Conservation (phyloP, 2,113 vertebrate genomes). For the Gobius niger region DNA sequence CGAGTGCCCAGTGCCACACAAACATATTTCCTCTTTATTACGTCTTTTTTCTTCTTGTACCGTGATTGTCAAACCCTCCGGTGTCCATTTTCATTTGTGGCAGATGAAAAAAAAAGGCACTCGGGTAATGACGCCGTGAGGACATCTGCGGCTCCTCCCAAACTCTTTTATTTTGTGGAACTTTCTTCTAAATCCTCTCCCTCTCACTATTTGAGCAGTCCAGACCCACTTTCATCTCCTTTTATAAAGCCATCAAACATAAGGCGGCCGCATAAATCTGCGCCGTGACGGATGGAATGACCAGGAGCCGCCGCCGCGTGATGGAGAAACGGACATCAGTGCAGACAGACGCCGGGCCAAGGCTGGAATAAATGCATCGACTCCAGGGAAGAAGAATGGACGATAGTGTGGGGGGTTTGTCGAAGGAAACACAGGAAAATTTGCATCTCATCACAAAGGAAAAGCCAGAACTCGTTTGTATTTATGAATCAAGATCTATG, state of each 20-base stretch:
- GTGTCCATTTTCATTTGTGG: conserved; percentile 28
- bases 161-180: conserved; percentile 13
- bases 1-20: too few species aligned
- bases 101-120: conserved; percentile 27
- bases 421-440: background rate
- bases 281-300: conserved; percentile 46
- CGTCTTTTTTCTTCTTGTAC: conserved; percentile 14
- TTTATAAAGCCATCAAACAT: conserved; percentile 67
- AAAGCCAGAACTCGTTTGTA: too few species aligned
- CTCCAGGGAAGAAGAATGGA: background rate
- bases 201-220: conserved; percentile 14
- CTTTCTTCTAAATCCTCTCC: conserved; percentile 16
- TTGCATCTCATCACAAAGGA: background rate
- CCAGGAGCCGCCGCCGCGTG: conserved; percentile 30
- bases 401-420: background rate
- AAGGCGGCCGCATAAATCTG: conserved; percentile 58
- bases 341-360: conserved; percentile 22
- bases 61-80: conserved; percentile 15
- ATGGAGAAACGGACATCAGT: conserved; percentile 29
- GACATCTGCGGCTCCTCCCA: conserved; percentile 1
- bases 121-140: conserved; percentile 9
- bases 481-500: too few species aligned
- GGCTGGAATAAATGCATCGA: conserved; percentile 10
- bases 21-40: conserved; percentile 30
- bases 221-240: conserved; percentile 61